Evolutionary conservation across 2,113 vertebrate genomes (phyloP).

Genomic region (Chitala chitala): DNA sequence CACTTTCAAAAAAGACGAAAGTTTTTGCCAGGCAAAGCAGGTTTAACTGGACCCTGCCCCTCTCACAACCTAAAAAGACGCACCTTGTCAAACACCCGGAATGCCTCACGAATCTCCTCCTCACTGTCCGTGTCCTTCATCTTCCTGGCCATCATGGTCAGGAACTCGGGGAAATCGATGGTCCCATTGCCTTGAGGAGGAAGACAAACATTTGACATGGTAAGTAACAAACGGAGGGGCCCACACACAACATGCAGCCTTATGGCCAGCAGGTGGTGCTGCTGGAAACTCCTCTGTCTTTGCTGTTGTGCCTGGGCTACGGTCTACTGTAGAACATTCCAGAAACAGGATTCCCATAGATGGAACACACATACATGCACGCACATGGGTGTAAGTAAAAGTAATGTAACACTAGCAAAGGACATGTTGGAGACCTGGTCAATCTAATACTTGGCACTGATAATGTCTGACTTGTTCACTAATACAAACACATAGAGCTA

Average conservation of each 20-base stretch:
- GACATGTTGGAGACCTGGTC: no score
- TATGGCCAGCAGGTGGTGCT: not conserved
- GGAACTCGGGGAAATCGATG: conserved; percentile 95
- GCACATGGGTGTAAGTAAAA: no score
- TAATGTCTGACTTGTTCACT: no score
- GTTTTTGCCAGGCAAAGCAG: not conserved
- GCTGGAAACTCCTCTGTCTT: not conserved
- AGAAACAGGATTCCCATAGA: no score
- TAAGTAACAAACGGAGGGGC: not conserved
- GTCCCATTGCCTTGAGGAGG: conserved; percentile 80
- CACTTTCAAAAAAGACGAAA: not conserved
- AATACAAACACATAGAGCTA: no score
- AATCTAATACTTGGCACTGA: no score
- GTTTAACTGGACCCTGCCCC: not conserved
- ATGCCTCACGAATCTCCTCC: conserved; percentile 95
- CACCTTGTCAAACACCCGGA: conserved; percentile 98
- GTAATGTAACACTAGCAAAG: no score
- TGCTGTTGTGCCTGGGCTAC: no score
- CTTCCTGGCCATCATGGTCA: conserved; percentile 99
- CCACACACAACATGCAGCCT: not conserved
- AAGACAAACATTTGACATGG: not conserved
- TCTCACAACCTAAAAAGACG: not conserved
- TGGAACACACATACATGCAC: no score
- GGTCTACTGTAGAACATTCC: no score
- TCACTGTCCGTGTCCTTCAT: conserved; percentile 99